These are phyloP conservation scores for Danio tinwini DNA, from an alignment of 2,797 vertebrate genomes.

Conservation along the genomic window DNA sequence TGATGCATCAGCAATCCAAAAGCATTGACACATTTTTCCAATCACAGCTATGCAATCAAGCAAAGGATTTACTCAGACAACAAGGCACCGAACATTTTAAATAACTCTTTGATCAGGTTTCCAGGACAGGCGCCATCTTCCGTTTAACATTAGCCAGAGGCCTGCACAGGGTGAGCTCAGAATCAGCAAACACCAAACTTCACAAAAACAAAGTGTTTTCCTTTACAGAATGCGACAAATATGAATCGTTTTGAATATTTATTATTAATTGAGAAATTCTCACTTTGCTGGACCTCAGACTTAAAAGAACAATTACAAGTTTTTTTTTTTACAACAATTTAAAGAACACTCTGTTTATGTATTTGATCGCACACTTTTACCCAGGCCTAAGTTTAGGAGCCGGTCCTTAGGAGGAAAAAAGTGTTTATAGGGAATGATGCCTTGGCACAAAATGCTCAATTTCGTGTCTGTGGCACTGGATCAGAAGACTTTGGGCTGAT, in stretches of 20 bases:
- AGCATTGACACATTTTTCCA: slow-evolving; percentile 53
- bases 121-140: slow-evolving; percentile 31
- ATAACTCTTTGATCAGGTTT: slow-evolving; percentile 54
- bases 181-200: slow-evolving; percentile 16
- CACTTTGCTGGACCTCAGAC: neutral
- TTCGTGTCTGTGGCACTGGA: slow-evolving; percentile 58
- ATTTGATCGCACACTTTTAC: neutral
- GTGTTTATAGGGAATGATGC: slow-evolving; percentile 38
- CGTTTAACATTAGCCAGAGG: slow-evolving; percentile 15
- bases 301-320: neutral
- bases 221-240: slow-evolving; percentile 5
- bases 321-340: slow-evolving; percentile 13
- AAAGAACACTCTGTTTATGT: slow-evolving; percentile 10
- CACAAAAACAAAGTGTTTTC: slow-evolving; percentile 20
- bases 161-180: neutral
- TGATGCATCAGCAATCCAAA: slow-evolving; percentile 39
- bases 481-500: slow-evolving; percentile 50
- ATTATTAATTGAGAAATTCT: neutral
- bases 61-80: slow-evolving; percentile 54
- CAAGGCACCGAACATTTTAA: slow-evolving; percentile 54
- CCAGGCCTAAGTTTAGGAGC: slow-evolving; percentile 26
- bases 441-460: slow-evolving; percentile 50
- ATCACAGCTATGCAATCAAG: slow-evolving; percentile 46
- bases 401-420: slow-evolving; percentile 11
- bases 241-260: neutral